These are phyloP conservation scores for Empidonax traillii DNA, from an alignment of 2,113 vertebrate genomes.

Conservation along the genomic window DNA sequence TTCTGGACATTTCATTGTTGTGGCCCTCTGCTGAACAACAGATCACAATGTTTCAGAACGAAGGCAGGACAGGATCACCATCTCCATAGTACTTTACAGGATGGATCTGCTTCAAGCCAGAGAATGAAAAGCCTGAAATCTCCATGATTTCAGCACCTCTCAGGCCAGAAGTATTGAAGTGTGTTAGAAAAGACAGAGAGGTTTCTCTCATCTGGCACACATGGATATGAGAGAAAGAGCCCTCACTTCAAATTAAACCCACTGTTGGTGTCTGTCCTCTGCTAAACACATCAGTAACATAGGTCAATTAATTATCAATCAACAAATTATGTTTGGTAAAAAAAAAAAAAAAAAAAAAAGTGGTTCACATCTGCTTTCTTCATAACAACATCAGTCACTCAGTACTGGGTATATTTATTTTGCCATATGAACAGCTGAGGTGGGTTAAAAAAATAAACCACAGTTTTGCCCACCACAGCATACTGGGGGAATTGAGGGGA, in stretches of 20 bases:
- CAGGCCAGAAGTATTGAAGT: not conserved
- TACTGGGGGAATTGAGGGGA: not conserved
- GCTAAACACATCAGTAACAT: not conserved
- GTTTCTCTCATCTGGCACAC: not conserved
- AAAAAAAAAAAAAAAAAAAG: not conserved
- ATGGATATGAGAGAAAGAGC: not conserved
- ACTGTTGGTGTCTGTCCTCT: not conserved
- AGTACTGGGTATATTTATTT: not conserved
- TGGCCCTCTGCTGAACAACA: not conserved
- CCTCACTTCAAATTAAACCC: not conserved
- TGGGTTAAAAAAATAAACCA: not conserved
- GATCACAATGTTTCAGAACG: fast-evolving
- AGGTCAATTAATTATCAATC: not conserved
- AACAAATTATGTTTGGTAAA: not conserved
- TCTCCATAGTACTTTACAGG: not conserved
- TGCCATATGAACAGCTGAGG: not conserved
- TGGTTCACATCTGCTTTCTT: not conserved
- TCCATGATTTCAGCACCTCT: not conserved
- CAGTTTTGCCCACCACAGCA: not conserved
- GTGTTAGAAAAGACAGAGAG: not conserved
- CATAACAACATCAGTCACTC: not conserved
- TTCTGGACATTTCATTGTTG: not conserved
- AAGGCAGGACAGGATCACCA: not conserved
- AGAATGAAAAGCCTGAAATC: not conserved
- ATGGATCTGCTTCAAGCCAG: not conserved